Evolutionary conservation across 2,888 invertebrate genomes (phyloP).

Genomic region (Nemoura dubitans): DNA sequence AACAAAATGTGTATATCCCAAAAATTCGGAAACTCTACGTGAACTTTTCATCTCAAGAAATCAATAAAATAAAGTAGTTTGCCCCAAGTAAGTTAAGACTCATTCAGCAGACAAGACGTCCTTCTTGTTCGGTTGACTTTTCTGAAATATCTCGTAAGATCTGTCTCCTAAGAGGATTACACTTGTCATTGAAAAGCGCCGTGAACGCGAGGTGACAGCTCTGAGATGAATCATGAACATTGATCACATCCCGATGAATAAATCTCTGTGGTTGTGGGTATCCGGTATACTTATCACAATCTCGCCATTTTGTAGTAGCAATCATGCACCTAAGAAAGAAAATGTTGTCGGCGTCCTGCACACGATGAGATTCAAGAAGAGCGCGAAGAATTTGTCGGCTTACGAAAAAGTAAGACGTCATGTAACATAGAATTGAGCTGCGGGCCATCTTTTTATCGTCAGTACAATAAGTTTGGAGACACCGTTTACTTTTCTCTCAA

Average conservation of each 20-base stretch:
- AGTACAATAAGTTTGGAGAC: background rate
- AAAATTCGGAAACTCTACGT: background rate
- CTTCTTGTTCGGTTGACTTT: constrained; percentile 7
- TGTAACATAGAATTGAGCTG: background rate
- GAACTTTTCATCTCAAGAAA: background rate
- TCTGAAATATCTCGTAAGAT: background rate
- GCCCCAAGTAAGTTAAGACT: constrained; percentile 5
- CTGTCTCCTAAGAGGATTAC: constrained; percentile 12
- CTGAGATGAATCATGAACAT: background rate
- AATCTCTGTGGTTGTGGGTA: background rate
- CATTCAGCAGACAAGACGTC: background rate
- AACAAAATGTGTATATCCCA: background rate
- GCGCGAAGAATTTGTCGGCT: background rate
- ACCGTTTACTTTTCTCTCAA: background rate
- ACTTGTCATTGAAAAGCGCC: background rate
- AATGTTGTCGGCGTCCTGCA: background rate
- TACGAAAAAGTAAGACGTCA: background rate
- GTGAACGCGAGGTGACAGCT: background rate
- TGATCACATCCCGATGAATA: background rate
- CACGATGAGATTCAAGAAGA: background rate
- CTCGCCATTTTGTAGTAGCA: too few species aligned
- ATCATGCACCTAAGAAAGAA: background rate
- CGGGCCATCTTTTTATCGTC: background rate
- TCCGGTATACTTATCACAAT: background rate
- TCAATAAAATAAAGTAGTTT: constrained; percentile 12